Evolutionary conservation across 2,113 vertebrate species (phyloP).

Genomic region (Podarcis muralis): DNA sequence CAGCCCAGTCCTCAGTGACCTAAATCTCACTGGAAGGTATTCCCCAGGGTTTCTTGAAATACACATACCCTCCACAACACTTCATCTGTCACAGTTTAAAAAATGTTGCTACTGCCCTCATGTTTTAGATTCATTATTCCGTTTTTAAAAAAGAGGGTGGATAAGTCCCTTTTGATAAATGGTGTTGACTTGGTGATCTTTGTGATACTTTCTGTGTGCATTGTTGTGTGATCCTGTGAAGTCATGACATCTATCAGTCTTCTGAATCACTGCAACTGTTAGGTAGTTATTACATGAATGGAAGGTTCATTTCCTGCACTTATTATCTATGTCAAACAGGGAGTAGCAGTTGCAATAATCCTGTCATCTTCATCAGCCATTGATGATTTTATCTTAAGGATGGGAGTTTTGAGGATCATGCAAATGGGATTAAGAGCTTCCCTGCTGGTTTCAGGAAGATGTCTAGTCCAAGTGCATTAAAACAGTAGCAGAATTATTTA

Average conservation of each 20-base stretch:
- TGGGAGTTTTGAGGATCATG: not conserved
- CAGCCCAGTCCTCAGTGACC: not conserved
- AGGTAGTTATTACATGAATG: not conserved
- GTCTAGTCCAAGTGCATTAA: not conserved
- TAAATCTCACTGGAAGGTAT: not conserved
- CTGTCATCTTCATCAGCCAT: not conserved
- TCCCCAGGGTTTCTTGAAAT: not conserved
- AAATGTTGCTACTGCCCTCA: not conserved
- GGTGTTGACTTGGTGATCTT: not conserved
- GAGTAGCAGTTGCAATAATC: not conserved
- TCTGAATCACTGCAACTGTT: not conserved
- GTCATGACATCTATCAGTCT: not conserved
- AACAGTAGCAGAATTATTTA: not conserved
- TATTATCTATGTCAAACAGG: not conserved
- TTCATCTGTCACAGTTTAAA: not conserved
- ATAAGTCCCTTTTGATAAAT: not conserved
- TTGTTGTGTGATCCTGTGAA: not conserved
- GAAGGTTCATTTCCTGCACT: not conserved
- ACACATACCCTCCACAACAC: not conserved
- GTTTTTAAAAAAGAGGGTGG: not conserved
- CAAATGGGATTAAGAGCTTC: not conserved
- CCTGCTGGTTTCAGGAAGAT: not conserved
- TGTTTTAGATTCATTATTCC: not conserved
- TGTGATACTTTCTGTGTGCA: not conserved
- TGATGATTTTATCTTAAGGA: not conserved